Conservation (phyloP, 1,140 invertebrate genomes). For the Heliconius eleuchia region DNA sequence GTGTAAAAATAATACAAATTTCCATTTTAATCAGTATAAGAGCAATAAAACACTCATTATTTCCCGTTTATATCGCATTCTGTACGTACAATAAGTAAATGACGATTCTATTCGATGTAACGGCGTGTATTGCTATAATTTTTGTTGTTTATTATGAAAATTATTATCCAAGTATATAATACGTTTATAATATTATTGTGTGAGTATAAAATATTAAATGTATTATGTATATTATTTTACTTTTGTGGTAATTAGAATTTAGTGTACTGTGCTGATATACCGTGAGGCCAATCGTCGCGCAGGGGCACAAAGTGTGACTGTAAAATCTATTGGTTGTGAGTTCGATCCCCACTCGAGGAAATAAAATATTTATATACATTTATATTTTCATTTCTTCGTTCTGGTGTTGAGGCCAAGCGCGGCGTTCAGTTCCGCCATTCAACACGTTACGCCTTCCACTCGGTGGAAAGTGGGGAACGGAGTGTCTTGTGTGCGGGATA, state of each 20-base stretch:
- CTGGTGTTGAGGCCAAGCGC: too few relatives aligned
- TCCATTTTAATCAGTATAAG: neutral
- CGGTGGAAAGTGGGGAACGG: too few relatives aligned
- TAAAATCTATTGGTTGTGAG: too few relatives aligned
- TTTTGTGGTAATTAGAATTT: neutral
- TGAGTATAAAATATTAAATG: neutral
- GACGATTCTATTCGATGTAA: constrained; percentile 1
- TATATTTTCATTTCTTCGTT: too few relatives aligned
- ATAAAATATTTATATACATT: too few relatives aligned
- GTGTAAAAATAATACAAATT: neutral
- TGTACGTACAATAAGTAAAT: neutral
- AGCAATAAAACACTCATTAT: constrained; percentile 26
- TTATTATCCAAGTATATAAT: neutral
- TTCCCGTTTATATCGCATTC: constrained; percentile 8
- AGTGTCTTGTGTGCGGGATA: too few relatives aligned
- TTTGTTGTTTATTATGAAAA: neutral
- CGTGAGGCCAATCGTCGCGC: too few relatives aligned
- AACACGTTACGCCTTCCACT: too few relatives aligned
- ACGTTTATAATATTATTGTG: neutral
- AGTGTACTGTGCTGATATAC: too few relatives aligned
- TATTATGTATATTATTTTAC: neutral
- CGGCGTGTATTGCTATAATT: neutral
- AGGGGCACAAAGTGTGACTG: too few relatives aligned
- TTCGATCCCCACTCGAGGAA: too few relatives aligned
- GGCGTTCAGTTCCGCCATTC: too few relatives aligned